Evolutionary conservation across 2,113 vertebrate genomes (phyloP).

Genomic region (Epinephelus moara): DNA sequence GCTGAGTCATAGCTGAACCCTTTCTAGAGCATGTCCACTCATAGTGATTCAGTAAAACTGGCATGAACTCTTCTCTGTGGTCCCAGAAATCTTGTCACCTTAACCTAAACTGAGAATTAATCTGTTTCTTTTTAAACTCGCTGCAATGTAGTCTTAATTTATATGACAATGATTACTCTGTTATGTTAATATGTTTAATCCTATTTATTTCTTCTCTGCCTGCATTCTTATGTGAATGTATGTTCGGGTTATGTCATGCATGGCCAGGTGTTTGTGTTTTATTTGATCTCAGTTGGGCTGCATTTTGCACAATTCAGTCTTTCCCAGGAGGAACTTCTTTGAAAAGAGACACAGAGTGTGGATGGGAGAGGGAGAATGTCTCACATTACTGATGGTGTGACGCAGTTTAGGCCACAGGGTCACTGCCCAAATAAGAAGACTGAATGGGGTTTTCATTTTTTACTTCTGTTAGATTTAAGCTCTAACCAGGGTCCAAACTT

Average conservation of each 20-base stretch:
- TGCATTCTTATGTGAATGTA: slow-evolving; percentile 85
- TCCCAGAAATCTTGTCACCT: slow-evolving; percentile 71
- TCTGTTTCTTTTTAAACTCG: slow-evolving; percentile 64
- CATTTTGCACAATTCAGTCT: slow-evolving; percentile 87
- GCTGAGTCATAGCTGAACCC: slow-evolving; percentile 57
- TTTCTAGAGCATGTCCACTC: slow-evolving; percentile 68
- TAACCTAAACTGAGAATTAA: slow-evolving; percentile 66
- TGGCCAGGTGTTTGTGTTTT: slow-evolving; percentile 75
- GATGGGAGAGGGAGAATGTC: slow-evolving; percentile 73
- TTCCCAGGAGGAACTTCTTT: slow-evolving; percentile 72
- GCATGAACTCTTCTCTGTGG: slow-evolving; percentile 66
- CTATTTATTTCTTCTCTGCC: slow-evolving; percentile 94
- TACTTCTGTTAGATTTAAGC: slow-evolving; percentile 3
- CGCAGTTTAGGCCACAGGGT: slow-evolving; percentile 24
- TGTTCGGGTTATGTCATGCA: slow-evolving; percentile 74
- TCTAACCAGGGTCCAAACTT: slow-evolving; percentile 33
- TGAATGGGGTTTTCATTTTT: slow-evolving; percentile 17
- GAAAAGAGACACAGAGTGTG: slow-evolving; percentile 47
- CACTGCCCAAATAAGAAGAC: slow-evolving; percentile 26
- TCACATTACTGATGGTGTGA: slow-evolving; percentile 65
- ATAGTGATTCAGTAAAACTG: slow-evolving; percentile 66
- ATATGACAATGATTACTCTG: slow-evolving; percentile 70
- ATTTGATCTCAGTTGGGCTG: slow-evolving; percentile 71
- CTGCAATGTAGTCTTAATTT: slow-evolving; percentile 84
- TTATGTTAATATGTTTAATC: slow-evolving; percentile 89